Conservation (phyloP, 53 echinoderm and acorn worm genomes). For the Astropecten irregularis region DNA sequence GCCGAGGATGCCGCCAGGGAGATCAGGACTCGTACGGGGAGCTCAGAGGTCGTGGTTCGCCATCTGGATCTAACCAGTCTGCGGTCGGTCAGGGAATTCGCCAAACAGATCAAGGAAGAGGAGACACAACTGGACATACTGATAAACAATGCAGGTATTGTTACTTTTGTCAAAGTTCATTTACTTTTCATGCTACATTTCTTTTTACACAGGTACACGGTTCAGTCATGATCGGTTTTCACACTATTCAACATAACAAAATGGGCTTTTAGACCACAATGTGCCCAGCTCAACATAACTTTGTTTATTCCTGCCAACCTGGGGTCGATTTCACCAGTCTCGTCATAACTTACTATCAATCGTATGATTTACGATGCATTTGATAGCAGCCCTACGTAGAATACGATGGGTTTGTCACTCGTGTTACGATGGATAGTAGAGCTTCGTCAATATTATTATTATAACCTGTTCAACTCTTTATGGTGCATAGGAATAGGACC, state of each 20-base stretch:
- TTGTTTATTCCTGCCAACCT: not conserved
- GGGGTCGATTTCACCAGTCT: no score
- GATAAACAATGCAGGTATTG: constrained; percentile 92
- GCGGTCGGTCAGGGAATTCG: constrained; percentile 44
- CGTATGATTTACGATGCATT: no score
- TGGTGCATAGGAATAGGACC: no score
- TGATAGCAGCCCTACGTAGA: no score
- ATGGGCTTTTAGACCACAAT: not conserved
- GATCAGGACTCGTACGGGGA: constrained; percentile 59
- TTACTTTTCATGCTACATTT: not conserved
- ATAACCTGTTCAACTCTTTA: no score
- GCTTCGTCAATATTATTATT: no score
- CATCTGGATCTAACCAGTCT: constrained; percentile 40
- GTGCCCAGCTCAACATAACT: not conserved
- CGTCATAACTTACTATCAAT: no score
- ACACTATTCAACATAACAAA: not conserved
- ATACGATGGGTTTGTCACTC: no score
- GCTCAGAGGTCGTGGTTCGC: constrained; percentile 51
- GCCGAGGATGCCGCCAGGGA: constrained; percentile 31
- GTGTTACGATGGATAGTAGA: no score
- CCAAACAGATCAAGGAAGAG: constrained; percentile 50
- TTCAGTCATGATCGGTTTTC: not conserved
- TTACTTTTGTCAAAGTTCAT: not conserved
- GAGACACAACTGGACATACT: constrained; percentile 83
- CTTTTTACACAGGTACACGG: not conserved